These are phyloP conservation scores for Pyxicephalus adspersus DNA, from an alignment of 2,113 vertebrate genomes.

Conservation along the genomic window DNA sequence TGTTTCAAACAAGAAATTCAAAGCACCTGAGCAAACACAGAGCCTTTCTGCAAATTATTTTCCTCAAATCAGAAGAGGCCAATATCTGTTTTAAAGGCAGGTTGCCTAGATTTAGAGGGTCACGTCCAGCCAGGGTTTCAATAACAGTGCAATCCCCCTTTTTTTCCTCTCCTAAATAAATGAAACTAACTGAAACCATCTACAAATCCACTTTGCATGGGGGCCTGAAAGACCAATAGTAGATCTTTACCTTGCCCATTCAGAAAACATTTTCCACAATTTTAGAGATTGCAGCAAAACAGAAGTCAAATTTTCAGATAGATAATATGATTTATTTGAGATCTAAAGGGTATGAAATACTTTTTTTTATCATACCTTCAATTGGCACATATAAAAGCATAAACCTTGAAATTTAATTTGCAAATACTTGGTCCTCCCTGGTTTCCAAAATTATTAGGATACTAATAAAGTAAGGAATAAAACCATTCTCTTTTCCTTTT, in stretches of 20 bases:
- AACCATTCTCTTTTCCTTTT: too few species aligned
- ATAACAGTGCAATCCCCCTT: slow-evolving; percentile 16
- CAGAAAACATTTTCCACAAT: slow-evolving; percentile 26
- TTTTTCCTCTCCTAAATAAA: slow-evolving; percentile 21
- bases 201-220: slow-evolving; percentile 3
- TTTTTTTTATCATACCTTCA: too few species aligned
- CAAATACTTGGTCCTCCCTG: too few species aligned
- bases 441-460: too few species aligned
- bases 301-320: not conserved
- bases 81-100: slow-evolving; percentile 15
- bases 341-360: too few species aligned
- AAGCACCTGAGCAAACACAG: slow-evolving; percentile 52
- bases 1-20: slow-evolving; percentile 45
- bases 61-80: slow-evolving; percentile 15
- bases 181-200: not conserved
- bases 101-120: slow-evolving; percentile 18
- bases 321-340: not conserved
- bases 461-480: too few species aligned
- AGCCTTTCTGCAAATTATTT: slow-evolving; percentile 27
- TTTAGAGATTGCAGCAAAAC: slow-evolving; percentile 1
- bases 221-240: slow-evolving; percentile 2
- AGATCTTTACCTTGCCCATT: not conserved
- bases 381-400: too few species aligned
- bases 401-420: too few species aligned
- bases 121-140: slow-evolving; percentile 28